Evolutionary conservation across 64 coral and sea anemone species (phyloP).

Genomic region (Trachythela sp.): DNA sequence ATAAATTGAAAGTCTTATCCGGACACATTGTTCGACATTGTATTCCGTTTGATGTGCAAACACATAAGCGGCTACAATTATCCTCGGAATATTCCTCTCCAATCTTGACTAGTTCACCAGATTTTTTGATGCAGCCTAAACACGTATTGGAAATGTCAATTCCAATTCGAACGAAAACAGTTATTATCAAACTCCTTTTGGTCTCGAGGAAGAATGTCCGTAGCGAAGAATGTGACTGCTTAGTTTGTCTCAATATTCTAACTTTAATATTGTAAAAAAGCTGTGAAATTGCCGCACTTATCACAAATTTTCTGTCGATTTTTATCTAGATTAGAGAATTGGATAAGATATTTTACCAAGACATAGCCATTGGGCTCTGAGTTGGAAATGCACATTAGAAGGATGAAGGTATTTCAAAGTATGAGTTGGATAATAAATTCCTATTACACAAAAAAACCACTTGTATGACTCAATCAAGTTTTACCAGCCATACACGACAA

Average conservation of each 20-base stretch:
- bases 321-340: too few species aligned
- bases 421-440: neutral
- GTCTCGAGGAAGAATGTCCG: neutral
- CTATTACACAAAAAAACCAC: neutral
- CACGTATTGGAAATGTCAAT: neutral
- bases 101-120: neutral
- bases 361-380: too few species aligned
- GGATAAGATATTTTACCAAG: too few species aligned
- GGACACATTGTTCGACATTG: conserved; percentile 1
- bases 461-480: neutral
- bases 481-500: neutral
- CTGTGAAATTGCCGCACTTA: too few species aligned
- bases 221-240: too few species aligned
- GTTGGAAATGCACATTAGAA: neutral
- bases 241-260: too few species aligned
- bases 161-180: neutral
- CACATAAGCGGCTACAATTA: neutral
- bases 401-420: neutral
- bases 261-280: too few species aligned
- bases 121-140: neutral
- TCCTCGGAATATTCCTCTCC: neutral
- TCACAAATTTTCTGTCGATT: too few species aligned
- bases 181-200: neutral
- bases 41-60: neutral
- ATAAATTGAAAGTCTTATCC: neutral